A percentile compares a stretch with the other conserved stretches of the same genome.
Evolutionary conservation across 2,888 invertebrate genomes (phyloP).

Genomic region (Agonopterix alstromeriana): DNA sequence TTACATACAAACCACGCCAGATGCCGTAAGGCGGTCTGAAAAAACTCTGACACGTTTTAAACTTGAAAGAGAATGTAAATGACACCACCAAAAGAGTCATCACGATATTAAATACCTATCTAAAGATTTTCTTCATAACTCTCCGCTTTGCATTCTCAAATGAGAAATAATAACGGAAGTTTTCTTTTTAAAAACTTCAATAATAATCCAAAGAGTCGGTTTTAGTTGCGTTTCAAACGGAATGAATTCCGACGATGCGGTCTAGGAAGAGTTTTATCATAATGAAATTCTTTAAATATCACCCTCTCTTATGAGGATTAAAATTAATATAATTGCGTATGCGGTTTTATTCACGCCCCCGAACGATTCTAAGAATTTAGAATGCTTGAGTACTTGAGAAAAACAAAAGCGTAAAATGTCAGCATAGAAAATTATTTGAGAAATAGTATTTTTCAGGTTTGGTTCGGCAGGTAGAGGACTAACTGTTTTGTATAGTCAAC

Average conservation of each 20-base stretch:
- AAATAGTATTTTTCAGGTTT: too few species aligned
- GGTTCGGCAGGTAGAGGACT: too few species aligned
- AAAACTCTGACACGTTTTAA: too few species aligned
- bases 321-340: slow-evolving; percentile 57
- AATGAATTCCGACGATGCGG: slow-evolving; percentile 54
- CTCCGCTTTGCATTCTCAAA: slow-evolving; percentile 31
- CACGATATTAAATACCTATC: too few species aligned
- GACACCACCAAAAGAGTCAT: too few species aligned
- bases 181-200: slow-evolving; percentile 53
- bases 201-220: slow-evolving; percentile 45
- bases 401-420: neutral
- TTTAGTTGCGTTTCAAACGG: slow-evolving; percentile 48
- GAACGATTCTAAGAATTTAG: slow-evolving; percentile 1
- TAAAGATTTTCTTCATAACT: slow-evolving; percentile 11
- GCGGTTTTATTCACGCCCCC: slow-evolving; percentile 14
- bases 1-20: too few species aligned
- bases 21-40: too few species aligned
- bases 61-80: too few species aligned
- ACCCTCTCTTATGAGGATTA: slow-evolving; percentile 47
- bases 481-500: too few species aligned
- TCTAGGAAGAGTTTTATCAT: slow-evolving; percentile 56
- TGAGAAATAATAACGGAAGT: slow-evolving; percentile 47
- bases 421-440: too few species aligned
- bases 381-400: neutral
- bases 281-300: slow-evolving; percentile 73